Evolutionary conservation across 1,140 invertebrate genomes (phyloP).

Genomic region (Trichonephila inaurata): DNA sequence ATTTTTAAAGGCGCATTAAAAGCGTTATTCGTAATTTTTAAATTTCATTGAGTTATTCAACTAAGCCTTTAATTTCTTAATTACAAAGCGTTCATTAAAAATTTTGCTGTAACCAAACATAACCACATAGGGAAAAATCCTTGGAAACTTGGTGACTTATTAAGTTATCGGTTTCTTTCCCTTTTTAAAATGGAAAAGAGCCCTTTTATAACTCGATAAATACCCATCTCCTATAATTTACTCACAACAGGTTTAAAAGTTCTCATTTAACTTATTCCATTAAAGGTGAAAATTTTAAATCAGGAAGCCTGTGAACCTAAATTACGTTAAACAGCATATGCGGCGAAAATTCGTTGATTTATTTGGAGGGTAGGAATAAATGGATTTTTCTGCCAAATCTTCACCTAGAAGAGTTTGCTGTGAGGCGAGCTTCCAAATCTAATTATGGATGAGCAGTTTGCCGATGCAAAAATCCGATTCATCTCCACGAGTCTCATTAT

Average conservation of each 20-base stretch:
- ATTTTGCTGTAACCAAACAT: no score
- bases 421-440: not conserved
- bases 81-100: no score
- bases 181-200: no score
- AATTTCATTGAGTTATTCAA: no score
- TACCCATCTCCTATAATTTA: not conserved
- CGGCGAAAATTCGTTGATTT: not conserved
- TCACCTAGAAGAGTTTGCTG: not conserved
- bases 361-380: not conserved
- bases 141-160: no score
- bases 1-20: no score
- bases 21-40: no score
- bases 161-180: no score
- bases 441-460: not conserved
- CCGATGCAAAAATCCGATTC: slow-evolving; percentile 19
- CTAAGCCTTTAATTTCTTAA: no score
- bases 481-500: not conserved
- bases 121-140: no score
- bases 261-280: slow-evolving; percentile 15
- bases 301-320: not conserved
- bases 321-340: not conserved
- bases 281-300: not conserved
- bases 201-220: not conserved
- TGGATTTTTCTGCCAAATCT: slow-evolving; percentile 25
- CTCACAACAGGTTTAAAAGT: not conserved